These are phyloP conservation scores for Diplogasteroides magnus DNA, from an alignment of 1,140 invertebrate genomes.

Conservation along the genomic window DNA sequence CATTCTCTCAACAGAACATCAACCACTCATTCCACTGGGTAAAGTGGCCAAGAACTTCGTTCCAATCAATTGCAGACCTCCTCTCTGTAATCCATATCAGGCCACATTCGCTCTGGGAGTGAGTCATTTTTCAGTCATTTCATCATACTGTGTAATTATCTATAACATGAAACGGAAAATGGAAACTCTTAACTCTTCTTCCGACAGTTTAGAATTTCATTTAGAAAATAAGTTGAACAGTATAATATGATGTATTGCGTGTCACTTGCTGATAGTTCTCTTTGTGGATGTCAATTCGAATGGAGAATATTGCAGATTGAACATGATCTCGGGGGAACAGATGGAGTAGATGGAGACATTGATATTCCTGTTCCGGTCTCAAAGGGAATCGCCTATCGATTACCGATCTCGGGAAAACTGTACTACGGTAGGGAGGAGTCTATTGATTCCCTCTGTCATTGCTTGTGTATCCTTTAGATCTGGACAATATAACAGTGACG, in stretches of 20 bases:
- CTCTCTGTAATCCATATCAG: conserved; percentile 33
- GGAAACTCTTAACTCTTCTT: background rate
- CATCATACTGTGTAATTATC: too few species aligned
- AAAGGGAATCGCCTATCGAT: conserved; percentile 31
- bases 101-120: conserved; percentile 30
- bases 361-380: conserved; percentile 32
- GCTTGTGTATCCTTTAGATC: conserved; percentile 25
- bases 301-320: conserved; percentile 22
- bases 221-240: too few species aligned
- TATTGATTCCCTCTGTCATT: too few species aligned
- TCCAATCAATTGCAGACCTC: conserved; percentile 27
- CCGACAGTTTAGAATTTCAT: too few species aligned
- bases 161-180: background rate
- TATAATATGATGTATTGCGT: too few species aligned
- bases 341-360: conserved; percentile 35
- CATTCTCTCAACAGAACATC: conserved; percentile 18
- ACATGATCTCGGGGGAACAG: conserved; percentile 27
- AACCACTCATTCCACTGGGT: conserved; percentile 30
- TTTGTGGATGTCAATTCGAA: too few species aligned
- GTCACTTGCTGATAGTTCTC: too few species aligned
- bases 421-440: conserved; percentile 38
- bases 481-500: conserved; percentile 30
- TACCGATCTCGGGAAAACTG: conserved; percentile 30
- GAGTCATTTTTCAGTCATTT: too few species aligned
- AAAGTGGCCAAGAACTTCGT: conserved; percentile 23